These are phyloP conservation scores for Hemicrepidius hirtus DNA, from an alignment of 2,888 invertebrate species.

Conservation along the genomic window DNA sequence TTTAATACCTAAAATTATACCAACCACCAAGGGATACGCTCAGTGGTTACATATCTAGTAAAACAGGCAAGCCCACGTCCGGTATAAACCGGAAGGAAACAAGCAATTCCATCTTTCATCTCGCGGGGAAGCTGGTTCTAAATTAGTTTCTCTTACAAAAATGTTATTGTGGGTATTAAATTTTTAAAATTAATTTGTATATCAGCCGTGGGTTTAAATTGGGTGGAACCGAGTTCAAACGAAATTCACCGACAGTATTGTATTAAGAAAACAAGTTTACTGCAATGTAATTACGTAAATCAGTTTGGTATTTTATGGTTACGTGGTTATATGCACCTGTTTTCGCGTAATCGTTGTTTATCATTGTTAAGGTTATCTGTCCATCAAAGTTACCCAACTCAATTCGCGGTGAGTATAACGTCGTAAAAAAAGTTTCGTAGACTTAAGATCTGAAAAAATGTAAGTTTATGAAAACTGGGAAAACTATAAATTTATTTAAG, in stretches of 20 bases:
- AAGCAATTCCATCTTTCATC: not conserved
- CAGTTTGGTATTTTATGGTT: not conserved
- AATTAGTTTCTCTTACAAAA: not conserved
- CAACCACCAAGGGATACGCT: constrained; percentile 4
- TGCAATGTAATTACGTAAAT: not conserved
- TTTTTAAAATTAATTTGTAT: not conserved
- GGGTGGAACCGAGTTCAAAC: not conserved
- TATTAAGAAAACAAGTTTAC: not conserved
- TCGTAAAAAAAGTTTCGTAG: no score
- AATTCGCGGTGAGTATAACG: no score
- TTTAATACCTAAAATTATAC: not conserved
- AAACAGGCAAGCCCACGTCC: constrained; percentile 10
- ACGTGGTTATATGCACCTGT: not conserved
- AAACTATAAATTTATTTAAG: no score
- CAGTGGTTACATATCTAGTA: not conserved
- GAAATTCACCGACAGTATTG: constrained; percentile 8
- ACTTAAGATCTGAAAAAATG: no score
- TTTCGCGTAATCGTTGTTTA: not conserved
- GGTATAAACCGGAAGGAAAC: constrained; percentile 10
- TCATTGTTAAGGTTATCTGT: not conserved
- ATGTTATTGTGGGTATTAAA: not conserved
- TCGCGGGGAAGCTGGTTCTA: not conserved
- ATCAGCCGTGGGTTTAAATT: not conserved
- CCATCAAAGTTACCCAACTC: no score
- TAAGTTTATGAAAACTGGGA: no score